Percentiles rank a stretch among this genome's conserved stretches.
Evolutionary conservation across 2,113 vertebrate species (phyloP).

Genomic region (Crotalus helleri): DNA sequence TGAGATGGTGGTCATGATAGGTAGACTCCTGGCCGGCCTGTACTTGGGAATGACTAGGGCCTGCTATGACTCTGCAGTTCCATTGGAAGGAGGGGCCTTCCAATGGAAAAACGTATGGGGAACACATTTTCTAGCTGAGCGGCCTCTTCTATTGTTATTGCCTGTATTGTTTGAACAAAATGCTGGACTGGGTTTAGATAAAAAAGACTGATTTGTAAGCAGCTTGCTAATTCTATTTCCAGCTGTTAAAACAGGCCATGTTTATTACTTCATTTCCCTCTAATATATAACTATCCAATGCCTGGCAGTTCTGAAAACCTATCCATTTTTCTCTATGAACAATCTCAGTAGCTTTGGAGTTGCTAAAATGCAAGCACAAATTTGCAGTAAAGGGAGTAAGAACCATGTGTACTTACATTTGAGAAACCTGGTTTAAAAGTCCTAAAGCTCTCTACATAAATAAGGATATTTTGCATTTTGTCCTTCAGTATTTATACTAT

Average conservation of each 20-base stretch:
- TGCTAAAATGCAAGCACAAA: background rate
- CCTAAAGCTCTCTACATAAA: background rate
- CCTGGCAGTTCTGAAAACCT: background rate
- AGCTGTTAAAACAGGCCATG: background rate
- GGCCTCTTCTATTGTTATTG: constrained; percentile 27
- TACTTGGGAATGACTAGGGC: constrained; percentile 57
- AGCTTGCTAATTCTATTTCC: background rate
- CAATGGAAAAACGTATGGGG: constrained; percentile 37
- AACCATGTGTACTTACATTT: background rate
- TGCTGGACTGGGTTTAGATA: background rate
- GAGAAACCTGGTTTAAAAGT: background rate
- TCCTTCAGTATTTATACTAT: background rate
- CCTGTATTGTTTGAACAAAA: background rate
- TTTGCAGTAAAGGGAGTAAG: background rate
- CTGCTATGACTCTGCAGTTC: constrained; percentile 82
- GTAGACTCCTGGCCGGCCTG: constrained; percentile 49
- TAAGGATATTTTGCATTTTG: background rate
- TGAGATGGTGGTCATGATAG: constrained; percentile 34
- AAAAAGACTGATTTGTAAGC: background rate
- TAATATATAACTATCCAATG: background rate
- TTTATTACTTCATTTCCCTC: background rate
- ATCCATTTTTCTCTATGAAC: background rate
- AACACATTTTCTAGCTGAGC: constrained; percentile 32
- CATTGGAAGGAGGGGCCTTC: constrained; percentile 66
- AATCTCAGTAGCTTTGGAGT: background rate